Evolutionary conservation across 2,888 invertebrate genomes (phyloP), one percentile per base, ranked within the genome.

Genomic region (Epinotia demarniana): DNA sequence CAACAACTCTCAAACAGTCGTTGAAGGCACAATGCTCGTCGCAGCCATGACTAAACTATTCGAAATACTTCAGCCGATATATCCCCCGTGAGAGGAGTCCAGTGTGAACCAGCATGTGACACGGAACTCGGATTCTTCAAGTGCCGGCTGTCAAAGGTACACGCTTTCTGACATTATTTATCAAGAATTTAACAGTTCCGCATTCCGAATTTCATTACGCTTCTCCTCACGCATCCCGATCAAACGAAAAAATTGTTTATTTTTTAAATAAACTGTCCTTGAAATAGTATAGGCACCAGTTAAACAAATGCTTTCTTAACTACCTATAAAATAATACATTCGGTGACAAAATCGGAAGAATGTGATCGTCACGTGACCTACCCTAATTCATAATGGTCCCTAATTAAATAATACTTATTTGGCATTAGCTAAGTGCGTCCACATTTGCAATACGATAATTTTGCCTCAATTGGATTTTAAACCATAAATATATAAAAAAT

Each of bases 81-180:
- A 88, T 85, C 92, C 91, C 75, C 89, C 91, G 73, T 90, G 86
- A 89, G 77, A 76, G 60, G 58, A 77, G 73, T 74, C 73, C 75
- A 72, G 60, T 61, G 66, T 72, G 74, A 11, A 27, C 46, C 57
- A 73, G 64, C 16, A 72, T 71, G 75, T 75, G 61, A 75, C 61
- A 67, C 43, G 61, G 66, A 60, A 53, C 8, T 6, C n/a, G 53
- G n/a, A 33, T 39, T 23, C 67, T 57, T 61, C 27, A 23, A 66
- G 19, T 60, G 39, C 19, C 43, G n/a, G 16, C 18, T 53, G 23
- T 33, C 23, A 55, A 43, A 71, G 75, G 75, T 75, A 43, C 39
- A 57, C n/a, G 12, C n/a, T 53, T 55, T 19, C 39, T 13, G n/a
- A n/a, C 27, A 18, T 61, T 61, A 33, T 61, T 61, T 49, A 49